Base-by-base conservation (phyloP, 30 jellyfish, hydroid and myxozoan genomes). In the Sanderia malayensis region DNA sequence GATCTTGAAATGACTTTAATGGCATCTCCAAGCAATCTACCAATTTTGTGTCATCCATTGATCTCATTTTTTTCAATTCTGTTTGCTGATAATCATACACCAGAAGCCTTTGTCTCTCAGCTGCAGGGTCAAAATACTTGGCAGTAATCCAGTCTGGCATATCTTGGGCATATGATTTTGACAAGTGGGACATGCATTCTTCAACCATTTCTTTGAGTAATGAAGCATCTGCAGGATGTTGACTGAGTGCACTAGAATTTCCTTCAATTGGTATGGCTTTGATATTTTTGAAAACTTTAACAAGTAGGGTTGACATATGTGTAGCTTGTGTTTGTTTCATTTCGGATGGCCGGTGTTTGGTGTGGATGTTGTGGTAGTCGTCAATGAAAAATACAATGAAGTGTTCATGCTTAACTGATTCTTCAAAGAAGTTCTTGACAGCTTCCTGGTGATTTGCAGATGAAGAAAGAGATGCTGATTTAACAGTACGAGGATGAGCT, bases 21-120 rank as follows among this genome's bases (percentile, higher is more conserved):
- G 59, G 59, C 28, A 67, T 67, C 34, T 67, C 79, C 23, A 31
- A 27, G 79, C 79, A 29, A 45, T 31, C 79, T 6, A 67, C 79
- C 37, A 67, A 41, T 67, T 67, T 67, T 30, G 79, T 67, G 79
- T 34, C 44, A 17, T 31, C 79, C 79, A 67, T 67, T 67, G 79
- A 67, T 64, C 64, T 67, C 64, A 67, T 19, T 67, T 67, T 20
- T 64, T n/a, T n/a, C n/a, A n/a, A n/a, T n/a, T n/a, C n/a, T n/a
- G n/a, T n/a, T n/a, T n/a, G n/a, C n/a, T n/a, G 76, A 30, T 64
- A 64, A 22, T 67, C 65, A 44, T 41, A 64, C 23, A 67, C 79
- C 22, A 67, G 60, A 13, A 67, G 44, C 23, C 79, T 33, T 44
- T 67, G 64, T 34, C 79, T 67, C 32, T 67, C 64, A 67, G 79